These are phyloP conservation scores for Limonius californicus DNA, from an alignment of 1,140 invertebrate species.

Conservation along the genomic window DNA sequence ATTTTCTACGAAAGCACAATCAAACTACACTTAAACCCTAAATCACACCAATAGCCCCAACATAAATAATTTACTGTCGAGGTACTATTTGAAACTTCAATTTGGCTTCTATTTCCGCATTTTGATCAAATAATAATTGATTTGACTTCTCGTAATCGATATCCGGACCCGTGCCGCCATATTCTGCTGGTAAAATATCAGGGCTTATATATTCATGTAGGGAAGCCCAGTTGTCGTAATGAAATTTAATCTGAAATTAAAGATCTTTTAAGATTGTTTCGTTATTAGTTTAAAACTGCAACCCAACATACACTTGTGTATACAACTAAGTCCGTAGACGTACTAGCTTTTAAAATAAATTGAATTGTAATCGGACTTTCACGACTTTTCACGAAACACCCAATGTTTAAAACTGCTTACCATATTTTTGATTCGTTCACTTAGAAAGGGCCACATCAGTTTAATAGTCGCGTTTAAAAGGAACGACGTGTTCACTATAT, in stretches of 20 bases:
- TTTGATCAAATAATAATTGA: background rate
- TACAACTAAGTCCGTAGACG: too few relatives aligned
- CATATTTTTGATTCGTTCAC: conserved; percentile 34
- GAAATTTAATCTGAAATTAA: conserved; percentile 49
- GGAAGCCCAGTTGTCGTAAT: conserved; percentile 52
- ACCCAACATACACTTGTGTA: too few relatives aligned
- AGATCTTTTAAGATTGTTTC: too few relatives aligned
- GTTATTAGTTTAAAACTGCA: too few relatives aligned
- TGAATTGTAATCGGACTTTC: too few relatives aligned
- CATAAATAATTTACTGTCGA: too few relatives aligned
- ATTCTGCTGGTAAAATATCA: conserved; percentile 53
- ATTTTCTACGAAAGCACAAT: too few relatives aligned
- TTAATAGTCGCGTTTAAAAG: conserved; percentile 30
- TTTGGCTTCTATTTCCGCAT: background rate
- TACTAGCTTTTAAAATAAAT: too few relatives aligned
- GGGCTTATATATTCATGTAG: conserved; percentile 49
- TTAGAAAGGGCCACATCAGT: conserved; percentile 38
- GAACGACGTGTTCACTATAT: conserved; percentile 37
- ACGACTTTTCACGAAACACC: too few relatives aligned
- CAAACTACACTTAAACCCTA: too few relatives aligned
- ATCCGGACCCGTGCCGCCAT: conserved; percentile 51
- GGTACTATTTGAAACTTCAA: background rate
- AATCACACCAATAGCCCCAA: too few relatives aligned
- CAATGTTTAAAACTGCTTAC: too few relatives aligned
- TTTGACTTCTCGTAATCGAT: conserved; percentile 39